phyloP scores from a whole-genome alignment of 2,797 vertebrate species.

The Oceanodroma leucorhoa region DNA sequence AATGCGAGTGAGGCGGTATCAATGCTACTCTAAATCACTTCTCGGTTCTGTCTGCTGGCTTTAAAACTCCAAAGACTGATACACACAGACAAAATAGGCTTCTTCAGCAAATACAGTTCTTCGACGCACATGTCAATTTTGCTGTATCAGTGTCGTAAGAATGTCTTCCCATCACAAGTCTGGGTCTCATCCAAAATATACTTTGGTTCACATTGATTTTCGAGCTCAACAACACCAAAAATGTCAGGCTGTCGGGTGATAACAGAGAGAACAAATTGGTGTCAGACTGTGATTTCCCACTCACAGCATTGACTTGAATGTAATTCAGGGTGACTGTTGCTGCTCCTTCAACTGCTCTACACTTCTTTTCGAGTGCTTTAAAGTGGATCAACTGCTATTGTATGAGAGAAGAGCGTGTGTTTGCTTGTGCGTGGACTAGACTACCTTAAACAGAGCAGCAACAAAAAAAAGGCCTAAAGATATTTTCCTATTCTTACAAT shows the following conservation, averaged over 20 bases:
- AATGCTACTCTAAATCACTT: background rate
- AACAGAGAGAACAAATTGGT: background rate
- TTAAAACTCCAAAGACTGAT: background rate
- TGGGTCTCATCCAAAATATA: background rate
- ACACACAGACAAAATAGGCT: background rate
- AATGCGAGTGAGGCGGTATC: background rate
- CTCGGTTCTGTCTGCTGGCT: background rate
- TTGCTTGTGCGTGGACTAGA: background rate
- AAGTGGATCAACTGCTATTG: background rate
- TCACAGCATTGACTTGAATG: rapidly evolving
- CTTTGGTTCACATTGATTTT: background rate
- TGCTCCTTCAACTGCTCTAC: background rate
- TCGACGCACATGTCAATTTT: background rate
- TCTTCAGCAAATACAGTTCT: background rate
- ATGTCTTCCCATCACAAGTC: background rate
- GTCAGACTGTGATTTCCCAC: background rate
- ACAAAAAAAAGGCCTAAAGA: background rate
- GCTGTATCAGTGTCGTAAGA: background rate
- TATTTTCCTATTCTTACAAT: background rate
- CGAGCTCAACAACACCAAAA: background rate
- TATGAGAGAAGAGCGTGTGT: background rate
- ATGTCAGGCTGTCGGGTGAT: background rate
- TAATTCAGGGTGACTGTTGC: background rate
- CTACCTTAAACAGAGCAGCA: background rate
- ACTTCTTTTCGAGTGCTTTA: background rate